Base-by-base conservation (phyloP, 2,888 invertebrate species). In the Cremastinae sp. region DNA sequence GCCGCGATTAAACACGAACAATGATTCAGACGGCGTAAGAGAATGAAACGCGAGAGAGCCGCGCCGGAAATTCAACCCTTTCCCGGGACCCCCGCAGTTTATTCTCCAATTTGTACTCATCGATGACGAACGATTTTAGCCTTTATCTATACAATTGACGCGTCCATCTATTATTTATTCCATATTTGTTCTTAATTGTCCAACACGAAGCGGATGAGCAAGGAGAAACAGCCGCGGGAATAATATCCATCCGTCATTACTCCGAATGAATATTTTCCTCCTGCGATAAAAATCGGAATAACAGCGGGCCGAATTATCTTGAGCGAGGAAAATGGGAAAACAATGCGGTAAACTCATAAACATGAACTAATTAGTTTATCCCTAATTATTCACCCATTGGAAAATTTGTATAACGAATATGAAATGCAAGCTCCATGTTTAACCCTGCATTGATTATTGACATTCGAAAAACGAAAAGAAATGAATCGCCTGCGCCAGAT, bases 111-210 rank as follows among this genome's bases (percentile, higher is more conserved):
- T 66, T 45, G 34, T 20, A 45, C 34, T 28, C 45, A 36, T 36
- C 54, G 34, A 45, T 66, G 66, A 66, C 34, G 34, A 66, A 56
- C 56, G 56, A 66, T 45, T 56, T 16, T 28, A 18, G 28, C 45
- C 34, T 66, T 54, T 66, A 56, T 66, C 54, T 12, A n/a, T n/a
- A n/a, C n/a, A 56, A 56, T 56, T 34, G 45, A 34, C 43, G 34
- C 43, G 45, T 34, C n/a, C 54, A 54, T 20, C 12, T 54, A 66
- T 47, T 18, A 45, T 45, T 8, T 12, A 18, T 14, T 56, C 45
- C 12, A 59, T 28, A 14, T 14, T 12, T 34, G 8, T 28, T 28
- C 28, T 28, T 28, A 28, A 28, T 28, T 28, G 28, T 12, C 28
- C 18, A 18, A 54, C 54, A 45, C 34, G 45, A 54, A 41, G 4